A percentile compares a stretch with the other conserved stretches of the same genome.
These are phyloP conservation scores for Entosphenus tridentatus DNA, from an alignment of 2,113 vertebrate genomes.

Conservation along the genomic window DNA sequence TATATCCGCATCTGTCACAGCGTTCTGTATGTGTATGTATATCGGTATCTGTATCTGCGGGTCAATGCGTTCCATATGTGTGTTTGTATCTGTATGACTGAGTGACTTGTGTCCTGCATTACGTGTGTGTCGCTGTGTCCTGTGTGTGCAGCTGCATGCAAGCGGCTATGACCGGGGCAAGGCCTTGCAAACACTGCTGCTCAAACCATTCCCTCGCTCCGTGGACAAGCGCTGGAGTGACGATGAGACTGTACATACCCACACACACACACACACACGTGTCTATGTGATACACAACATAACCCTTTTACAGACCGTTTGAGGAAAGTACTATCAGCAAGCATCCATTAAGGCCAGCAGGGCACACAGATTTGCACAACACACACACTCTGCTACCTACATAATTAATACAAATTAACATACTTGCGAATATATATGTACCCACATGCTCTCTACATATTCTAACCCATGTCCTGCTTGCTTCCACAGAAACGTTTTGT, in stretches of 20 bases:
- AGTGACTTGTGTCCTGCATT: background rate
- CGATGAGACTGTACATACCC: constrained; percentile 68
- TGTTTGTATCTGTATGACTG: background rate
- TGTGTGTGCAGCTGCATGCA: constrained; percentile 57
- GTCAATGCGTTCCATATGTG: too few relatives aligned
- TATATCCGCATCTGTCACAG: too few relatives aligned
- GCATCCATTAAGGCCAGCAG: too few relatives aligned
- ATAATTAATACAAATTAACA: background rate
- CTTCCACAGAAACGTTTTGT: constrained; percentile 70
- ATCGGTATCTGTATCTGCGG: too few relatives aligned
- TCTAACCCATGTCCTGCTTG: constrained; percentile 16
- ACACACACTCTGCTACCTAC: background rate
- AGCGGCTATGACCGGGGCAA: constrained; percentile 91
- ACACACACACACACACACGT: constrained; percentile 3
- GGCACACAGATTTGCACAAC: constrained; percentile 8
- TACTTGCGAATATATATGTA: background rate
- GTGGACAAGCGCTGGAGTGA: constrained; percentile 99
- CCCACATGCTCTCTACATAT: background rate
- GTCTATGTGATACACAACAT: background rate
- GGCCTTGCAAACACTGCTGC: constrained; percentile 85
- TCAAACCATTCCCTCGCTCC: constrained; percentile 88
- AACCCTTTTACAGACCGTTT: too few relatives aligned
- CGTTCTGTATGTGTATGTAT: too few relatives aligned
- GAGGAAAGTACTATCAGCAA: too few relatives aligned
- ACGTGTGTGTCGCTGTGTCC: background rate